A percentile compares a stretch with the other conserved stretches of the same genome.
Evolutionary conservation across 2,113 vertebrate genomes (phyloP).

Genomic region (Trachemys scripta): DNA sequence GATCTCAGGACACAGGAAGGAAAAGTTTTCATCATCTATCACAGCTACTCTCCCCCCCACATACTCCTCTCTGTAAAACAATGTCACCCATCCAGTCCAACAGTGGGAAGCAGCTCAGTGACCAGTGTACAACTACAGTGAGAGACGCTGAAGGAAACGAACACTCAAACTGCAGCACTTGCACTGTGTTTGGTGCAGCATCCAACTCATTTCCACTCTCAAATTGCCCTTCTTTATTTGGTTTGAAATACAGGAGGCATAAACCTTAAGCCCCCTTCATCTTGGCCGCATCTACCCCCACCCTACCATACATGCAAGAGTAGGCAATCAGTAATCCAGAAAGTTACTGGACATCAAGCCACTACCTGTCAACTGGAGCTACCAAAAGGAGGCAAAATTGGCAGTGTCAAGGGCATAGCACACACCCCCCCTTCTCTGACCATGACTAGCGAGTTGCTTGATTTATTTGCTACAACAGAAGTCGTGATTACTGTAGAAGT

Average conservation of each 20-base stretch:
- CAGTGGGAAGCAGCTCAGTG: not conserved
- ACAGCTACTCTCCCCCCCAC: not conserved
- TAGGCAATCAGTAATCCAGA: constrained; percentile 12
- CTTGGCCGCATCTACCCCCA: constrained; percentile 5
- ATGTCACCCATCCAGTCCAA: not conserved
- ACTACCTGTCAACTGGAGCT: not conserved
- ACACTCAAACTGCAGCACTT: not conserved
- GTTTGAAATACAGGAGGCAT: constrained; percentile 13
- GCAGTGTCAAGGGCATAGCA: not conserved
- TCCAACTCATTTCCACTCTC: not conserved
- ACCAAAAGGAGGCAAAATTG: not conserved
- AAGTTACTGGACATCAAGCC: not conserved
- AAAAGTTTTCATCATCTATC: not conserved
- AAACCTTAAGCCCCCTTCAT: not conserved
- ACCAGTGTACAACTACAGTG: not conserved
- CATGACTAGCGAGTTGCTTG: not conserved
- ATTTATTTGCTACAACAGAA: not conserved
- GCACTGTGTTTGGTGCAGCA: not conserved
- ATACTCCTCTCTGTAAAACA: not conserved
- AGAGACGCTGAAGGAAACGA: not conserved
- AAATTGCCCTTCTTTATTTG: constrained; percentile 63
- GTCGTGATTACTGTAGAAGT: not conserved
- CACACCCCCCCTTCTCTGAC: fast-evolving
- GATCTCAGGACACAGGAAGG: not conserved
- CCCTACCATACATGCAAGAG: not conserved